Base-by-base conservation (phyloP, 1,140 invertebrate genomes). In the Microplitis demolitor region DNA sequence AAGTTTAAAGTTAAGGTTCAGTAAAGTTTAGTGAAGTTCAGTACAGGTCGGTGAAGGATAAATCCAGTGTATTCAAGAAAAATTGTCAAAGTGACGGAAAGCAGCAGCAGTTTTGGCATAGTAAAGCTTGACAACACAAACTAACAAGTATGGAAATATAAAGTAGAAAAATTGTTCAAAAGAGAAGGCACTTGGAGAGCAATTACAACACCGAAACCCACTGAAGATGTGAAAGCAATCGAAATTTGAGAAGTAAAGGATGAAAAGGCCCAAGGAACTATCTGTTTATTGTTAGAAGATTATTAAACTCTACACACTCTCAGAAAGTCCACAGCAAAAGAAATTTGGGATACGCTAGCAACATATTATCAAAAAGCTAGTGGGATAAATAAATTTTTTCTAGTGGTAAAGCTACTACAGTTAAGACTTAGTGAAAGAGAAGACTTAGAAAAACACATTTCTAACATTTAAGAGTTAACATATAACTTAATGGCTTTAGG, bases 371-470 rank as follows among this genome's bases (percentile, higher is more conserved):
- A 64, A 9, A 64, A 54, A 16, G 51, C 51, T 54, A 54, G 51
- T 54, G 51, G 51, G 14, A 54, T 54, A 11, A 16, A 54, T 14
- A 64, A 64, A 64, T 64, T 37, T 5, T 5, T 34, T 8, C n/a
- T 37, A 64, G 35, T 64, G 6, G 31, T 64, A 6, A 34, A 64
- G 35, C 13, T 64, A 14, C 14, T 64, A 11, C 1, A 64, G n/a
- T 13, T 11, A 16, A 64, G 11, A 37, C 11, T 64, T 8, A 9
- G 11, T 16, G 34, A 64, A 64, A 2, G 62, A 37, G 62, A 64
- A 13, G 62, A 64, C 39, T 11, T 64, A 16, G 62, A 39, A 16
- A 64, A 64, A 16, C 62, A 64, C 35, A 64, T 64, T 39, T 14
- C 31, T 3, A 64, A 11, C 2, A 64, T 64, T 2, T 3, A 37